Evolutionary conservation across 2,888 invertebrate genomes (phyloP).

Genomic region (Thera obeliscata): DNA sequence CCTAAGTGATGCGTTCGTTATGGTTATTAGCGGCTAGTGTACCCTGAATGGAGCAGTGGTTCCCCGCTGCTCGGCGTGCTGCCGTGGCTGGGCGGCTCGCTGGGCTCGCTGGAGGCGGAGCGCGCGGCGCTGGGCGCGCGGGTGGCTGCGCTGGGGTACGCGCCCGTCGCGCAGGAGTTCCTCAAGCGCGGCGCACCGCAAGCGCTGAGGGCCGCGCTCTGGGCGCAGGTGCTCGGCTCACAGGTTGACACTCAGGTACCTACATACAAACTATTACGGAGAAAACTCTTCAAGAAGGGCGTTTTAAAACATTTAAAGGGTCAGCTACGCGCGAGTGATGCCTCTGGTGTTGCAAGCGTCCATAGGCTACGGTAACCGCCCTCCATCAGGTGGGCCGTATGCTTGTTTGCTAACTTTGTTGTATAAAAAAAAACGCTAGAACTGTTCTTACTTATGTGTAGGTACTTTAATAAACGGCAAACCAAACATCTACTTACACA

Average conservation of each 20-base stretch:
- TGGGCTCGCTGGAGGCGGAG: conserved; percentile 86
- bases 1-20: not conserved
- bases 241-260: conserved; percentile 87
- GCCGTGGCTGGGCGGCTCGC: conserved; percentile 69
- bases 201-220: conserved; percentile 90
- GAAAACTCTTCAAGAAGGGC: too few species aligned
- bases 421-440: too few species aligned
- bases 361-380: too few species aligned
- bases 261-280: not conserved
- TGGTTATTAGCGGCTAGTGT: conserved; percentile 86
- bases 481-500: too few species aligned
- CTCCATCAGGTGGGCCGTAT: too few species aligned
- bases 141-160: conserved; percentile 91
- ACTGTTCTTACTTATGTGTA: too few species aligned
- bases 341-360: too few species aligned
- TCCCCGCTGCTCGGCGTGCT: conserved; percentile 90
- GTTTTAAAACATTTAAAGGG: too few species aligned
- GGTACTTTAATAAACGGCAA: too few species aligned
- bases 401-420: too few species aligned
- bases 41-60: conserved; percentile 90
- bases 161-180: conserved; percentile 95
- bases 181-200: conserved; percentile 94
- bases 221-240: conserved; percentile 94
- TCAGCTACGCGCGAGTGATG: too few species aligned
- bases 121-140: conserved; percentile 90